These are phyloP conservation scores for Agriopis aurantiaria DNA, from an alignment of 2,888 invertebrate genomes.

Conservation along the genomic window DNA sequence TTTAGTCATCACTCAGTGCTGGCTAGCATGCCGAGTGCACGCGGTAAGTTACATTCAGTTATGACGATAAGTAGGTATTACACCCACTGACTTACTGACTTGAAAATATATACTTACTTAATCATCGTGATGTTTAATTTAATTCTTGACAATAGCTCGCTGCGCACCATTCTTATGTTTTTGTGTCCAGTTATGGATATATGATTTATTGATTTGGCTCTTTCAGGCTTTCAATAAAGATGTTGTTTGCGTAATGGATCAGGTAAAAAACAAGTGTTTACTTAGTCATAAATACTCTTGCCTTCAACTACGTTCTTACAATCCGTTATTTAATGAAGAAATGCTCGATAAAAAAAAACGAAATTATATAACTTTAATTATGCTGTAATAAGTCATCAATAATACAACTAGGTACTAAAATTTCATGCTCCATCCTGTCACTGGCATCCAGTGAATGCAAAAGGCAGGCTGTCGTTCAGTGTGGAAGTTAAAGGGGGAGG, in stretches of 20 bases:
- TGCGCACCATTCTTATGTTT: not conserved
- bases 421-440: too few species aligned
- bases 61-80: conserved; percentile 30
- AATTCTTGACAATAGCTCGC: conserved; percentile 1
- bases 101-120: not conserved
- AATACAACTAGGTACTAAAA: too few species aligned
- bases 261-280: conserved; percentile 56
- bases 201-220: conserved; percentile 29
- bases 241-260: conserved; percentile 68
- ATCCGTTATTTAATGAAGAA: too few species aligned
- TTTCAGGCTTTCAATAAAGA: conserved; percentile 75
- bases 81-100: conserved; percentile 37
- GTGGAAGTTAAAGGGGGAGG: too few species aligned
- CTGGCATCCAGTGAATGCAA: too few species aligned
- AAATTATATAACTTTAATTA: too few species aligned
- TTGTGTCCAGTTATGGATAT: not conserved
- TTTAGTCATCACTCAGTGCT: conserved; percentile 60
- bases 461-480: too few species aligned
- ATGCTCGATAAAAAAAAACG: too few species aligned
- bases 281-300: not conserved
- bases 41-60: conserved; percentile 64
- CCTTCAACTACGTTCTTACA: not conserved
- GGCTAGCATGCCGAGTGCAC: conserved; percentile 55
- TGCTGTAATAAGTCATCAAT: too few species aligned
- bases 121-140: conserved; percentile 25